phyloP scores from a whole-genome alignment of 2,113 vertebrate species.

The Dicaeum eximium region DNA sequence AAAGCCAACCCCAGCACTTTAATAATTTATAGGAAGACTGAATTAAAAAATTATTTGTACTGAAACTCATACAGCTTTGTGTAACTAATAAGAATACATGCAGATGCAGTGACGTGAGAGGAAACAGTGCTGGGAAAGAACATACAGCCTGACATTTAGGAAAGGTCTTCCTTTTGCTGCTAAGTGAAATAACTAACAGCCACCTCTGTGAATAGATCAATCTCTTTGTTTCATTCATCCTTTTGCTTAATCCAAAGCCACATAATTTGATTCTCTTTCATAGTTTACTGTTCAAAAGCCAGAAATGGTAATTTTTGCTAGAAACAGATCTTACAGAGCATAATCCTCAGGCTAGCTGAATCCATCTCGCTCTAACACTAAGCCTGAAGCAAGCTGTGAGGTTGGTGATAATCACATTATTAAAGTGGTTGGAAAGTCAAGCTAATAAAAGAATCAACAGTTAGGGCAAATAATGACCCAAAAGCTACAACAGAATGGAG shows the following conservation, averaged over 20 bases:
- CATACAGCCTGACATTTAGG: background rate
- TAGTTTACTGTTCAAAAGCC: background rate
- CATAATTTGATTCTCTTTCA: background rate
- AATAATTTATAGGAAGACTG: background rate
- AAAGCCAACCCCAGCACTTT: background rate
- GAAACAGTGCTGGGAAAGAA: background rate
- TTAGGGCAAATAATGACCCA: background rate
- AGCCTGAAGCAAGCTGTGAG: constrained; percentile 7
- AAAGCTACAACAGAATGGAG: background rate
- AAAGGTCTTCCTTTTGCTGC: background rate
- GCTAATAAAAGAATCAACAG: constrained; percentile 10
- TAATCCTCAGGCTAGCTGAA: background rate
- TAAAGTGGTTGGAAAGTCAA: background rate
- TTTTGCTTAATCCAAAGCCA: background rate
- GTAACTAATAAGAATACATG: background rate
- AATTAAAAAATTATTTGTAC: constrained; percentile 5
- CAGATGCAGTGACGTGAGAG: background rate
- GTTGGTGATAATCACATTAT: background rate
- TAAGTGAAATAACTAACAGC: background rate
- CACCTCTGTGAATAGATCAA: background rate
- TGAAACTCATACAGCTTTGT: background rate
- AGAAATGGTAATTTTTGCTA: constrained; percentile 36
- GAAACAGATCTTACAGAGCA: background rate
- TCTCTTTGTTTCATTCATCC: constrained; percentile 21
- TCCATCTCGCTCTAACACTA: background rate